phyloP scores from a whole-genome alignment of 2,888 invertebrate genomes.

The Diaperis boleti region DNA sequence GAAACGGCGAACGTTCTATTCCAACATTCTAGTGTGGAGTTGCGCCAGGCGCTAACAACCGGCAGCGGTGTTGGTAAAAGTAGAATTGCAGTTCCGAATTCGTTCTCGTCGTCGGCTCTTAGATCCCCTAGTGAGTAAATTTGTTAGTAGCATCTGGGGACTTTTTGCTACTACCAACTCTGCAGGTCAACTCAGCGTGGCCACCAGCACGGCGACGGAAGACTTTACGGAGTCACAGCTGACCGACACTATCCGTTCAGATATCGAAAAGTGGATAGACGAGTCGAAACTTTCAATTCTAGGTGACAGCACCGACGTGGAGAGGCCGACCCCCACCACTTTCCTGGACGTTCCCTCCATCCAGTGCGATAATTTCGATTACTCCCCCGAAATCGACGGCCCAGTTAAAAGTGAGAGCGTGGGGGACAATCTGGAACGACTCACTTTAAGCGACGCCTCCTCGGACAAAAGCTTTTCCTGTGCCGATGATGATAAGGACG shows the following conservation, averaged over 20 bases:
- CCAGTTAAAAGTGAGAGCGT: conserved; percentile 53
- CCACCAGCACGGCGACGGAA: conserved; percentile 63
- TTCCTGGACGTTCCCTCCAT: conserved; percentile 8
- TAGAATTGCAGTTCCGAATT: conserved; percentile 60
- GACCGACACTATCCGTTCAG: conserved; percentile 60
- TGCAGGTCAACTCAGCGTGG: conserved; percentile 66
- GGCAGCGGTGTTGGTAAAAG: conserved; percentile 65
- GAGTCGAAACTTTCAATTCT: conserved; percentile 62
- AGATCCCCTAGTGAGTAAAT: conserved; percentile 70
- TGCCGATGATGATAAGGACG: conserved; percentile 49
- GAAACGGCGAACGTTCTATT: conserved; percentile 80
- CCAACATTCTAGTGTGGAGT: conserved; percentile 68
- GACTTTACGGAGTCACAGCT: conserved; percentile 62
- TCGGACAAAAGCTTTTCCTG: conserved; percentile 61
- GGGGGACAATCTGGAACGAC: conserved; percentile 56
- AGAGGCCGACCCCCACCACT: conserved; percentile 46
- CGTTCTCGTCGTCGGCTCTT: conserved; percentile 60
- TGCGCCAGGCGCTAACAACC: conserved; percentile 70
- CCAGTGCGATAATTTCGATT: conserved; percentile 25
- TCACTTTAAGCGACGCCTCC: conserved; percentile 59
- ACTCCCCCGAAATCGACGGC: conserved; percentile 31
- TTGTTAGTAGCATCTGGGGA: not conserved
- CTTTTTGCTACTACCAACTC: too few species aligned
- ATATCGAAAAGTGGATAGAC: conserved; percentile 65
- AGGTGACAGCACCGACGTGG: conserved; percentile 48